phyloP scores from a whole-genome alignment of 37 sponge, comb jelly and placozoan species.

The Cliona cf. orientalis region DNA sequence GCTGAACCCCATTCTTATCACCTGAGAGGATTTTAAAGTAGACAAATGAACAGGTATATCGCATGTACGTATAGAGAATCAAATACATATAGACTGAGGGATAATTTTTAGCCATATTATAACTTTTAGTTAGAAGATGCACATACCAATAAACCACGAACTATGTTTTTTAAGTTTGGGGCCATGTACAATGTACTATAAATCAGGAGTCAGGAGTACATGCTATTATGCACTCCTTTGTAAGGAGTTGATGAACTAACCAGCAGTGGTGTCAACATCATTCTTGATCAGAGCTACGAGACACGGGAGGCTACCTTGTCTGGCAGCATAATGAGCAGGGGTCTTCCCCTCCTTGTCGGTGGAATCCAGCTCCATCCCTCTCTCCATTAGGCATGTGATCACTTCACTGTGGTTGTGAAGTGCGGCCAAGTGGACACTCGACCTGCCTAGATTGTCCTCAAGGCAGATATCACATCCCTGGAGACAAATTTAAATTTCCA shows the following conservation, averaged over 20 bases:
- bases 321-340: conserved; percentile 80
- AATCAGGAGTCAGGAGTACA: no score
- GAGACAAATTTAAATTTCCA: no score
- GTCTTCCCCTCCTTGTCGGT: conserved; percentile 66
- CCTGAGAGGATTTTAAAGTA: no score
- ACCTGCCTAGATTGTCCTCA: conserved; percentile 57
- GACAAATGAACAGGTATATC: no score
- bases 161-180: no score
- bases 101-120: no score
- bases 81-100: no score
- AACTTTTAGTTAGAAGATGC: no score
- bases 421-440: conserved; percentile 75
- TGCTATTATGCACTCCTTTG: no score
- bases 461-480: conserved; percentile 67
- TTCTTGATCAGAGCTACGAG: conserved; percentile 34
- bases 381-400: conserved; percentile 61
- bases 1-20: conserved; percentile 62
- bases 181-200: no score
- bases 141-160: no score
- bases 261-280: conserved; percentile 48
- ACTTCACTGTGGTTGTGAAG: conserved; percentile 55
- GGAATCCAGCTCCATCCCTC: conserved; percentile 72
- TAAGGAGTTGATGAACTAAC: conserved; percentile 7
- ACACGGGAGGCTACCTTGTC: conserved; percentile 50
- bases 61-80: no score